A percentile compares a stretch with the other conserved stretches of the same genome.
Conservation (phyloP, 2,888 invertebrate genomes). For the Leucania comma region DNA sequence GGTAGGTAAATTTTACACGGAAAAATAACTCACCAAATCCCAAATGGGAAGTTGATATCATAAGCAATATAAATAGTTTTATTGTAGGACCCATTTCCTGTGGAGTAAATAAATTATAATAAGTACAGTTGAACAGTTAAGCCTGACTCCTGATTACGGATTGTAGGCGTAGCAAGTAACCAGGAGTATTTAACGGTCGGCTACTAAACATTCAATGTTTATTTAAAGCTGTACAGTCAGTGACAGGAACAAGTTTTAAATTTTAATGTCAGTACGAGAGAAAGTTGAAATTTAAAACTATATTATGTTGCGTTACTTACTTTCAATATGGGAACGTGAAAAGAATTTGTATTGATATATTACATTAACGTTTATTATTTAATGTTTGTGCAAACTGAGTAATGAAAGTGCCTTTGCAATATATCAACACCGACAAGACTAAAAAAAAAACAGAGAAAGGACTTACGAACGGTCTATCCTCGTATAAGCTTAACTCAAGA, state of each 20-base stretch:
- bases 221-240: conserved; percentile 80
- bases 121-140: conserved; percentile 63
- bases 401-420: conserved; percentile 30
- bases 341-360: conserved; percentile 66
- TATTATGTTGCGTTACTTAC: conserved; percentile 74
- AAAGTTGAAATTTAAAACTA: conserved; percentile 81
- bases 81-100: conserved; percentile 64
- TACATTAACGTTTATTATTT: conserved; percentile 43
- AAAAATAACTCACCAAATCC: conserved; percentile 69
- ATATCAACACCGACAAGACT: not conserved
- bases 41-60: conserved; percentile 60
- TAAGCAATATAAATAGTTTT: conserved; percentile 64
- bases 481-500: conserved; percentile 3
- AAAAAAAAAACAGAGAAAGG: not conserved
- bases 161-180: conserved; percentile 80
- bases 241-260: conserved; percentile 88
- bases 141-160: conserved; percentile 79
- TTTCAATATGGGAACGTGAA: conserved; percentile 79
- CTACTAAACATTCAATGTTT: conserved; percentile 80
- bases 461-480: conserved; percentile 4
- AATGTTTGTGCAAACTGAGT: conserved; percentile 27
- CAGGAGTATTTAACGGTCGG: conserved; percentile 85
- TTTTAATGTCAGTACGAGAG: conserved; percentile 85
- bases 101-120: conserved; percentile 31
- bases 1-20: not conserved